phyloP scores from a whole-genome alignment of 1,140 invertebrate species.

The Prorops nasuta region DNA sequence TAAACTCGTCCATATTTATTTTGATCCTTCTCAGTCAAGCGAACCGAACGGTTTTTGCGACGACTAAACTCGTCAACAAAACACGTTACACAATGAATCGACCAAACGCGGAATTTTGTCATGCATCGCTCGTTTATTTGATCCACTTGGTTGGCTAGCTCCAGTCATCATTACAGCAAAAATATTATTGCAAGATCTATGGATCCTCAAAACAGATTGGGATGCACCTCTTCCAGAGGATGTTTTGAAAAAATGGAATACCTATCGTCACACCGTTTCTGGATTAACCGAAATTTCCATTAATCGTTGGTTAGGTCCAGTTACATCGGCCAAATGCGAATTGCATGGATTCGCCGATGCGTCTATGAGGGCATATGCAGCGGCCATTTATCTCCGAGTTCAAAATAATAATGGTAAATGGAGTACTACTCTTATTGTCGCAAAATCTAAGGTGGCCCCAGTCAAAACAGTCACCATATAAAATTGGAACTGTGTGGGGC shows the following conservation, averaged over 20 bases:
- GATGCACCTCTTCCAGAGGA: conserved; percentile 22
- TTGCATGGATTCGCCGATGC: conserved; percentile 26
- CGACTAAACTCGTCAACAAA: too few relatives aligned
- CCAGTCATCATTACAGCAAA: conserved; percentile 12
- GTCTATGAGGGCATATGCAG: conserved; percentile 16
- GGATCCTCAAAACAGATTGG: conserved; percentile 31
- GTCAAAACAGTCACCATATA: conserved; percentile 18
- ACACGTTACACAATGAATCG: not conserved
- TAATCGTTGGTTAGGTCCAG: conserved; percentile 13
- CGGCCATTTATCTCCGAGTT: conserved; percentile 17
- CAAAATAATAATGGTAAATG: not conserved
- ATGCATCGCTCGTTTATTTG: conserved; percentile 20
- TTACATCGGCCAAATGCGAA: not conserved
- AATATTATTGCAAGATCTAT: conserved; percentile 16
- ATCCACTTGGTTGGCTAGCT: conserved; percentile 21
- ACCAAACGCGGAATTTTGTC: conserved; percentile 20
- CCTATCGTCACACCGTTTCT: conserved; percentile 1
- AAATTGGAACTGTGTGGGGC: conserved; percentile 1
- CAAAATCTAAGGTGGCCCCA: conserved; percentile 32
- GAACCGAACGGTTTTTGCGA: conserved; percentile 1
- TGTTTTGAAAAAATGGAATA: not conserved
- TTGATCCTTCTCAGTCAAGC: not conserved
- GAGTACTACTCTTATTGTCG: conserved; percentile 17
- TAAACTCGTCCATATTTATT: too few relatives aligned
- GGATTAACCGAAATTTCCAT: not conserved